phyloP scores from a whole-genome alignment of 2,113 vertebrate species.

The Caracal caracal region DNA sequence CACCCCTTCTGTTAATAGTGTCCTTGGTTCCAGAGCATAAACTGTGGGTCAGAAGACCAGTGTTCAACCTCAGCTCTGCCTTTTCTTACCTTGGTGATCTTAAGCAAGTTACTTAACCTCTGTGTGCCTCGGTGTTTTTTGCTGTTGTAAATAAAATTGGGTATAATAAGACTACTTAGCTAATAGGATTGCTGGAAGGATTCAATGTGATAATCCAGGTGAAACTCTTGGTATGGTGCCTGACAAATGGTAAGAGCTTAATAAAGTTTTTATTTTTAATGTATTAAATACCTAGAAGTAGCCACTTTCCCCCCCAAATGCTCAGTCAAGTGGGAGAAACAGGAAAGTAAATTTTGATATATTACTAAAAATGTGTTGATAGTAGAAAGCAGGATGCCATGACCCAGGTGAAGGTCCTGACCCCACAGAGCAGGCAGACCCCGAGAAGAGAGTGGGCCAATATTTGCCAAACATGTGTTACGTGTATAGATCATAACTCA shows the following conservation, averaged over 20 bases:
- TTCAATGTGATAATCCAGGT: background rate
- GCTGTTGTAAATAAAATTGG: background rate
- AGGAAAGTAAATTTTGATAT: background rate
- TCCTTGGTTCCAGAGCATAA: background rate
- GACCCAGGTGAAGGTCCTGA: background rate
- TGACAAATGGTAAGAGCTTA: background rate
- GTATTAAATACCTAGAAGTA: background rate
- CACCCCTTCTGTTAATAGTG: background rate
- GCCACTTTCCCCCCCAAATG: background rate
- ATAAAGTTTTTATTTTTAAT: background rate
- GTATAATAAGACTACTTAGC: background rate
- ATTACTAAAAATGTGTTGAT: background rate
- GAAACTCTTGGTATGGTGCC: background rate
- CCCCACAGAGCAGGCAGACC: background rate
- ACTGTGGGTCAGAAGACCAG: background rate
- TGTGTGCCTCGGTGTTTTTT: background rate
- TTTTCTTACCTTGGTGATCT: background rate
- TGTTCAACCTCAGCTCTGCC: background rate
- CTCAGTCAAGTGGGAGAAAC: background rate
- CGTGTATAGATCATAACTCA: background rate
- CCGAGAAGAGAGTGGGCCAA: background rate
- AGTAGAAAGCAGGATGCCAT: background rate
- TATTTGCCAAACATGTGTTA: background rate
- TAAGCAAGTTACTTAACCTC: background rate
- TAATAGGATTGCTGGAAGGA: background rate